Conservation (phyloP, 2,113 vertebrate species). For the Amblyornis subalaris region DNA sequence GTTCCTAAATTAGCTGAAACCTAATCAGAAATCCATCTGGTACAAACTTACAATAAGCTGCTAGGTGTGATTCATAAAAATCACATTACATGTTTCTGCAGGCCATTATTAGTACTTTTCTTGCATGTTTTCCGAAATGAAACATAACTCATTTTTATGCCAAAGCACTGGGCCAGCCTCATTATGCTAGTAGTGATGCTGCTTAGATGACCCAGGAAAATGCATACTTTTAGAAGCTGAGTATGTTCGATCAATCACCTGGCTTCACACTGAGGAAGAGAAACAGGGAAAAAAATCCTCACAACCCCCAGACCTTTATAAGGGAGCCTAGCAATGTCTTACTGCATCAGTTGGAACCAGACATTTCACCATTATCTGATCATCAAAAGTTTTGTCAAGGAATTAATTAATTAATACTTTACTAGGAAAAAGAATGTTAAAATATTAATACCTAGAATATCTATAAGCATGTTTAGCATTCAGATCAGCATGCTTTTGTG, state of each 20-base stretch:
- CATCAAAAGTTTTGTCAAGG: not conserved
- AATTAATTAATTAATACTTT: not conserved
- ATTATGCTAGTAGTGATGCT: not conserved
- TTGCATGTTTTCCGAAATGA: not conserved
- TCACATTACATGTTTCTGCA: not conserved
- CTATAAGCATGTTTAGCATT: not conserved
- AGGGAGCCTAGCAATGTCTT: not conserved
- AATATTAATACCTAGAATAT: not conserved
- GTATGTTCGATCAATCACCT: not conserved
- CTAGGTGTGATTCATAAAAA: constrained; percentile 17
- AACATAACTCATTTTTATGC: not conserved
- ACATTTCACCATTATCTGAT: not conserved
- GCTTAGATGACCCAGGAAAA: not conserved
- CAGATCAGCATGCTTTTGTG: not conserved
- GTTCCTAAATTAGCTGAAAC: constrained; percentile 12
- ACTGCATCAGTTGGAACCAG: not conserved
- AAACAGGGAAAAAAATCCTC: not conserved
- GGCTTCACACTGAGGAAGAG: not conserved
- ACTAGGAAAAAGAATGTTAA: not conserved
- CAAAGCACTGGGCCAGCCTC: not conserved
- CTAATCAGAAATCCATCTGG: not conserved
- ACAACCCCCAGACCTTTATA: not conserved
- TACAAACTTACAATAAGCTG: not conserved
- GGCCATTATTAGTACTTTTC: constrained; percentile 1
- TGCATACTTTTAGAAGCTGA: not conserved